Percentiles rank a stretch among this genome's conserved stretches.
Conservation (phyloP, 1,140 invertebrate species). For the Orussus abietinus region DNA sequence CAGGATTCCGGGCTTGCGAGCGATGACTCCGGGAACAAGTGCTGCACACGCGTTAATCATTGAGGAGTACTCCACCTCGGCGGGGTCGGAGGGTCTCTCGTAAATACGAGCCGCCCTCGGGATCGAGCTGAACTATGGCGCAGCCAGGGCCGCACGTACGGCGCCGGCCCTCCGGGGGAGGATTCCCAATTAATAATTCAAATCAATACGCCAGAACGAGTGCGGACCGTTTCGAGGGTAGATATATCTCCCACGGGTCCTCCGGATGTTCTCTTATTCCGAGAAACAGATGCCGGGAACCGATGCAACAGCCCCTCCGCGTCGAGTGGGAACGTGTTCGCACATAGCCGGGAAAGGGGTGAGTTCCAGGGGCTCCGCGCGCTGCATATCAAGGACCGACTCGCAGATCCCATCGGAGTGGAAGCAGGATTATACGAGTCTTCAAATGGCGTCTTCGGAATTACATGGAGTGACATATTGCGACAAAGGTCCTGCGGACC, state of each 20-base stretch:
- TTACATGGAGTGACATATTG: too few species aligned
- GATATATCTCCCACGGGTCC: constrained; percentile 42
- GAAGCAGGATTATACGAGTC: too few species aligned
- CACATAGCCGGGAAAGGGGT: too few species aligned
- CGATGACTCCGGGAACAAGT: constrained; percentile 7
- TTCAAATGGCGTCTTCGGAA: too few species aligned
- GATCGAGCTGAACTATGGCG: constrained; percentile 1
- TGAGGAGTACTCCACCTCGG: background rate
- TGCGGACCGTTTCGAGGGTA: constrained; percentile 33
- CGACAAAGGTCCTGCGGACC: too few species aligned
- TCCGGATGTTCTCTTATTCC: too few species aligned
- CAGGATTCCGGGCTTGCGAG: constrained; percentile 5
- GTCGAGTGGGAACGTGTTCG: too few species aligned
- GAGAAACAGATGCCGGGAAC: too few species aligned
- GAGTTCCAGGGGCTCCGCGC: too few species aligned
- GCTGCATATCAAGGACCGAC: too few species aligned
- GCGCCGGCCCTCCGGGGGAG: constrained; percentile 23
- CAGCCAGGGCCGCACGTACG: constrained; percentile 7
- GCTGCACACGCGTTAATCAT: constrained; percentile 7
- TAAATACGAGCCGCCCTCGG: constrained; percentile 12
- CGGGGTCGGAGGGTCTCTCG: background rate
- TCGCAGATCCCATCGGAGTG: too few species aligned
- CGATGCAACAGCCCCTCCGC: background rate
- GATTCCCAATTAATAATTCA: constrained; percentile 50
- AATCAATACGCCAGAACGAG: constrained; percentile 46